phyloP scores from a whole-genome alignment of 2,888 invertebrate genomes.

The Diploptera punctata region DNA sequence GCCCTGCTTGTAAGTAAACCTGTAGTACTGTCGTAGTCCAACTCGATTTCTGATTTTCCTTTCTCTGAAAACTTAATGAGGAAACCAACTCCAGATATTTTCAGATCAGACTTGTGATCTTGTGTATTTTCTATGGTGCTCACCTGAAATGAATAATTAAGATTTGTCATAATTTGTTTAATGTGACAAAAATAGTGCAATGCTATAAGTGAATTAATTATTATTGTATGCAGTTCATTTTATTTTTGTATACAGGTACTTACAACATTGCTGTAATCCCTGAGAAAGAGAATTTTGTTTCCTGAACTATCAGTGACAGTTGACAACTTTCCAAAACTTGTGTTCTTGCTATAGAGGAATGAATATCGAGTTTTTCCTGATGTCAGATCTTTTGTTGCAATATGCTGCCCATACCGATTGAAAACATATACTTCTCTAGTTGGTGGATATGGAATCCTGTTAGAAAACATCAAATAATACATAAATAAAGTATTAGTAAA shows the following conservation, averaged over 20 bases:
- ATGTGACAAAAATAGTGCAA: too few relatives aligned
- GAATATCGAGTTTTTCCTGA: slow-evolving; percentile 95
- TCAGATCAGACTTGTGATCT: slow-evolving; percentile 90
- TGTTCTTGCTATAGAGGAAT: slow-evolving; percentile 96
- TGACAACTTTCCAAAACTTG: slow-evolving; percentile 91
- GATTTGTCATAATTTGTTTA: neutral
- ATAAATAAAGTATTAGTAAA: too few relatives aligned
- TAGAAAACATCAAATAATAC: too few relatives aligned
- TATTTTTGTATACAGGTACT: slow-evolving; percentile 36
- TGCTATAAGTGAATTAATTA: too few relatives aligned
- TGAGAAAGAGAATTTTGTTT: slow-evolving; percentile 87
- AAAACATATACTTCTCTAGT: slow-evolving; percentile 94
- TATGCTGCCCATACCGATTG: slow-evolving; percentile 95
- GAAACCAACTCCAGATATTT: slow-evolving; percentile 92
- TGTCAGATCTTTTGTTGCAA: slow-evolving; percentile 90
- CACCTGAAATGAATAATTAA: slow-evolving; percentile 47
- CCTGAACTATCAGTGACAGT: slow-evolving; percentile 95
- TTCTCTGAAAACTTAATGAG: slow-evolving; percentile 88
- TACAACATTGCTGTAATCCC: slow-evolving; percentile 92
- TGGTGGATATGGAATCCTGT: slow-evolving; percentile 89
- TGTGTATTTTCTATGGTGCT: slow-evolving; percentile 95
- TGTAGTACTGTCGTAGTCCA: slow-evolving; percentile 89
- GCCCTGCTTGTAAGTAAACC: slow-evolving; percentile 87
- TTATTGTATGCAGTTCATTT: neutral
- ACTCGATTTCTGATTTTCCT: slow-evolving; percentile 85